Evolutionary conservation across 2,888 invertebrate species (phyloP).

Genomic region (Amphipoea oculea): DNA sequence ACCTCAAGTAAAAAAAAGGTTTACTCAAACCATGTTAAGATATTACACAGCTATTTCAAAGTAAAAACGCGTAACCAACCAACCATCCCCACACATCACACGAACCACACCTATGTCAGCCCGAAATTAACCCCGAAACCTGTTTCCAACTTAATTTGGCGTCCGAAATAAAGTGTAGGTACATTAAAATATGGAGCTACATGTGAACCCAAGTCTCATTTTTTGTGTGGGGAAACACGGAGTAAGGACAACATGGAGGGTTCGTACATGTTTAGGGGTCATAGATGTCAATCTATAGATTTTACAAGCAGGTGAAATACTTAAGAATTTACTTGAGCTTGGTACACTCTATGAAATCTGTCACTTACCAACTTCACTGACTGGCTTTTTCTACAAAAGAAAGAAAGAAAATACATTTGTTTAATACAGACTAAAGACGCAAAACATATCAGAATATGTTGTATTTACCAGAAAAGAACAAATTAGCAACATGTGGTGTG

Average conservation of each 20-base stretch:
- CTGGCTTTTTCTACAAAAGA: not conserved
- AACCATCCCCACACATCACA: conserved; percentile 37
- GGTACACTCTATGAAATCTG: no score
- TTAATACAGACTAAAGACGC: no score
- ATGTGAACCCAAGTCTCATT: conserved; percentile 32
- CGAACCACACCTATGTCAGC: conserved; percentile 30
- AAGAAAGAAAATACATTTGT: not conserved
- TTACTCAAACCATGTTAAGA: conserved; percentile 20
- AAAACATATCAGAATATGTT: no score
- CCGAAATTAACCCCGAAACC: conserved; percentile 50
- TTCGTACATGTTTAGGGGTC: not conserved
- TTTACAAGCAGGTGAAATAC: not conserved
- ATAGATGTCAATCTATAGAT: not conserved
- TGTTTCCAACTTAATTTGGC: conserved; percentile 59
- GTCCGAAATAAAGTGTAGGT: conserved; percentile 47
- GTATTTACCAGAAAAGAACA: not conserved
- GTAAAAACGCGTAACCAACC: conserved; percentile 24
- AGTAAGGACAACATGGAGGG: conserved; percentile 26
- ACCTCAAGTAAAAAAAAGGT: not conserved
- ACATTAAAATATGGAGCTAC: conserved; percentile 51
- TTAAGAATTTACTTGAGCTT: no score
- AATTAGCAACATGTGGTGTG: not conserved
- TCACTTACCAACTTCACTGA: not conserved
- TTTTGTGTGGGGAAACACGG: conserved; percentile 16
- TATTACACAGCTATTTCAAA: conserved; percentile 24